These are phyloP conservation scores for Gymnocheta viridis DNA, from an alignment of 2,888 invertebrate species.

Conservation along the genomic window DNA sequence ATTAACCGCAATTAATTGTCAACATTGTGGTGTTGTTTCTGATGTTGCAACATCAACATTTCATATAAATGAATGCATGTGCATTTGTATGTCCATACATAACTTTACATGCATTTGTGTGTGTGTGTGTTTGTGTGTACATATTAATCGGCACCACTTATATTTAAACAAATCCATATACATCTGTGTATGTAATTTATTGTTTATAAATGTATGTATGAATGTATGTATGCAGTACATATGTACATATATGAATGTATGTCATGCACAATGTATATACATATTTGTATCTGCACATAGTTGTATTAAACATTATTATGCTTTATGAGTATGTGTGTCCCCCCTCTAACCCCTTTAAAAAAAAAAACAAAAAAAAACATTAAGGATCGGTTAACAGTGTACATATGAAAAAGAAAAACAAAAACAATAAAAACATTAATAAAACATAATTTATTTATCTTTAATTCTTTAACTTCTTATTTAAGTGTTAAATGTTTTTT, in stretches of 20 bases:
- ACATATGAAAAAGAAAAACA: neutral
- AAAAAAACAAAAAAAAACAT: slow-evolving; percentile 9
- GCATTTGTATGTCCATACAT: neutral
- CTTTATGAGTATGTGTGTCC: neutral
- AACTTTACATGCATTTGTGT: neutral
- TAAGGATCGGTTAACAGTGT: slow-evolving; percentile 41
- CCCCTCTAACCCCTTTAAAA: slow-evolving; percentile 10
- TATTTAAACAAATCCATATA: neutral
- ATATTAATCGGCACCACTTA: neutral
- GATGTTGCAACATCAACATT: slow-evolving; percentile 32
- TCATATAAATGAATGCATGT: neutral
- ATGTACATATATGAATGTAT: neutral
- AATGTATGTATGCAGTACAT: neutral
- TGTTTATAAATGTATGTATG: neutral
- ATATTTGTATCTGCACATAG: neutral
- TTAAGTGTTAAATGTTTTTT: slow-evolving; percentile 40
- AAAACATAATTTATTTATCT: slow-evolving; percentile 49
- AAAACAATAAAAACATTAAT: slow-evolving; percentile 12
- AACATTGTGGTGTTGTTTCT: slow-evolving; percentile 52
- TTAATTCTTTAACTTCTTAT: slow-evolving; percentile 47
- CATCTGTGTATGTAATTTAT: neutral
- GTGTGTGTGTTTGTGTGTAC: neutral
- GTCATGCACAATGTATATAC: neutral
- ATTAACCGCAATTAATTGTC: slow-evolving; percentile 73
- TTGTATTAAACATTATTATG: neutral